Conservation (phyloP, 1,140 invertebrate genomes). For the Penaeus vannamei region DNA sequence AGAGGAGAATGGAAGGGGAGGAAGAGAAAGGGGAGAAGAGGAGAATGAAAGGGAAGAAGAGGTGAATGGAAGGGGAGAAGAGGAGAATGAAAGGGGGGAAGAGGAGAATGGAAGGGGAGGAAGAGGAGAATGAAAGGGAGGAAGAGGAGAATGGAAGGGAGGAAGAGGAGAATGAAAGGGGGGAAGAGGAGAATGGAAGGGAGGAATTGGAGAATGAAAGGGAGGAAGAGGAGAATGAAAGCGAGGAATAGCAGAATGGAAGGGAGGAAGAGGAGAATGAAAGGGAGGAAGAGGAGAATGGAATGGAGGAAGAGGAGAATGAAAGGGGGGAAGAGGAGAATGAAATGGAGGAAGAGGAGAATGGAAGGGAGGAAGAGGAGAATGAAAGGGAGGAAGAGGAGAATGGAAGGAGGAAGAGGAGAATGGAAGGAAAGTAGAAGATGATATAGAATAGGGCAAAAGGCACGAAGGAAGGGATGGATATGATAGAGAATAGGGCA, state of each 20-base stretch:
- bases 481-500: slow-evolving; percentile 4
- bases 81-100: not conserved
- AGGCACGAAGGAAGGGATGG: no score
- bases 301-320: not conserved
- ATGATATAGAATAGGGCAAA: not conserved
- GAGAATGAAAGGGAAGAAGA: not conserved
- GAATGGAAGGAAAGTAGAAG: not conserved
- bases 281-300: not conserved
- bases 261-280: not conserved
- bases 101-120: not conserved
- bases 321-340: not conserved
- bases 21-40: not conserved
- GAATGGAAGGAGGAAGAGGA: not conserved
- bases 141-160: not conserved
- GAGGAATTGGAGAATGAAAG: not conserved
- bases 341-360: not conserved
- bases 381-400: not conserved
- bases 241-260: not conserved
- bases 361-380: not conserved
- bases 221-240: not conserved
- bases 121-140: not conserved
- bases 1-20: no score
- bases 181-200: not conserved
- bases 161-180: not conserved
- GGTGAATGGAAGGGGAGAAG: not conserved